phyloP scores from a whole-genome alignment of 2,797 vertebrate species.

The Pagetopsis macropterus region DNA sequence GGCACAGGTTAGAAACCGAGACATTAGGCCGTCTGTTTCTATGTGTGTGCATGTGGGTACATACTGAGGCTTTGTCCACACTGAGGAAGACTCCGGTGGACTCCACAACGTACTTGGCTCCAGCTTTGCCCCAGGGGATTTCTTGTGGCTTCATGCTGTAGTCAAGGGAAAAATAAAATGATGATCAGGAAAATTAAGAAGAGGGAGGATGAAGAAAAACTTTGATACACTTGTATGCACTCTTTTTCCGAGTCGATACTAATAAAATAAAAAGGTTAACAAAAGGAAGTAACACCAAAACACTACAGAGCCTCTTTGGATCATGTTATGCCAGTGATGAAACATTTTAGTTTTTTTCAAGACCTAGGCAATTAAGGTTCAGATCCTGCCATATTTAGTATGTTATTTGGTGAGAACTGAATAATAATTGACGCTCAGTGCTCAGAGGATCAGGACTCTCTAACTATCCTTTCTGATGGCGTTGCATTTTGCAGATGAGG shows the following conservation, averaged over 20 bases:
- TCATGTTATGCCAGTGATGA: neutral
- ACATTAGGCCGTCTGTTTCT: neutral
- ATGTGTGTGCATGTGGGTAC: constrained; percentile 50
- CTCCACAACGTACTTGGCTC: constrained; percentile 88
- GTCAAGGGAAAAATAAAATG: constrained; percentile 7
- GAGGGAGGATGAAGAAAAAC: too few relatives aligned
- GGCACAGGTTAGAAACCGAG: constrained; percentile 13
- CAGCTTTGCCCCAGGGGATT: constrained; percentile 87
- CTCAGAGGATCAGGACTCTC: constrained; percentile 20
- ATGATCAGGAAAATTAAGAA: neutral
- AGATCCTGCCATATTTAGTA: neutral
- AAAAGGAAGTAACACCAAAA: neutral
- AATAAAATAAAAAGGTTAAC: neutral
- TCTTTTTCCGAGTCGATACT: too few relatives aligned
- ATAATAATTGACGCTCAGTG: neutral
- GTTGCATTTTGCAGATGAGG: constrained; percentile 3
- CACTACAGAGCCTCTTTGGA: constrained; percentile 1
- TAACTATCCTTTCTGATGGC: constrained; percentile 12
- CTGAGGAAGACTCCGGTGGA: constrained; percentile 90
- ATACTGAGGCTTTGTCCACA: constrained; percentile 86
- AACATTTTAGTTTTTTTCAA: neutral
- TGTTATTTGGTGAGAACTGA: neutral
- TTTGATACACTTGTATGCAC: too few relatives aligned
- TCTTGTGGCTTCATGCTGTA: constrained; percentile 87
- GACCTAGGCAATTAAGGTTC: neutral